Evolutionary conservation across 2,888 invertebrate species (phyloP), one percentile per base, ranked within the genome.

Genomic region (Erpobdella octoculata): DNA sequence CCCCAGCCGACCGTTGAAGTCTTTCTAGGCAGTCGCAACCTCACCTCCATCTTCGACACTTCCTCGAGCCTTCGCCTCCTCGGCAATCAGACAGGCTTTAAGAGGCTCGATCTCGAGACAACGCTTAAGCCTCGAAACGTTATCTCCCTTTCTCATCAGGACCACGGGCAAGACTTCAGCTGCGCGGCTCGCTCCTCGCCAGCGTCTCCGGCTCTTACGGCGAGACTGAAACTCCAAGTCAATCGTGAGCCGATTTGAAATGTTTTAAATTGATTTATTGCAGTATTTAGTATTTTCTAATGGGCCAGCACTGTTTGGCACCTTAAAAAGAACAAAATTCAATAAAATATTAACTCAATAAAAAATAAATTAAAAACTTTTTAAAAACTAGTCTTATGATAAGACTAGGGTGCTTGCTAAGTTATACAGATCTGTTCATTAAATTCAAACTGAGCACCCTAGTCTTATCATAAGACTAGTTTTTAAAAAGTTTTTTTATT

Each of bases 191-290:
- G 28, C 18, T 37, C 38, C 21, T 41, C 46, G 12, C 36, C 36
- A 12, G 15, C 41, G 25, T 37, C 46, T 36, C 31, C 66, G 6
- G 36, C 3, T n/a, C 53, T 53, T 1, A 2, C 53, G 53, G 53
- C 46, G 33, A 48, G 33, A 46, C 46, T 68, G 31, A 68, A 68
- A 46, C 68, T 68, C n/a, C 46, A 68, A 46, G 48, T 68, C 25
- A 21, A 48, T 48, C 53, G 68, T 68, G 28, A 53, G 28, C 21
- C 8, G 15, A 53, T 53, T 53, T 53, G 2, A 5, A 8, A 9
- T 25, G 21, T 25, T 18, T 53, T 28, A 15, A 53, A 5, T 53
- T 18, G 8, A 25, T 18, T 53, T 53, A 48, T 21, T 3, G 5
- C 3, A 12, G 21, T 12, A 53, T 53, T 53, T 2, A n/a, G 2